Evolutionary conservation across 1,140 invertebrate genomes (phyloP), one percentile per base, ranked within the genome.

Genomic region (Colletes gigas): DNA sequence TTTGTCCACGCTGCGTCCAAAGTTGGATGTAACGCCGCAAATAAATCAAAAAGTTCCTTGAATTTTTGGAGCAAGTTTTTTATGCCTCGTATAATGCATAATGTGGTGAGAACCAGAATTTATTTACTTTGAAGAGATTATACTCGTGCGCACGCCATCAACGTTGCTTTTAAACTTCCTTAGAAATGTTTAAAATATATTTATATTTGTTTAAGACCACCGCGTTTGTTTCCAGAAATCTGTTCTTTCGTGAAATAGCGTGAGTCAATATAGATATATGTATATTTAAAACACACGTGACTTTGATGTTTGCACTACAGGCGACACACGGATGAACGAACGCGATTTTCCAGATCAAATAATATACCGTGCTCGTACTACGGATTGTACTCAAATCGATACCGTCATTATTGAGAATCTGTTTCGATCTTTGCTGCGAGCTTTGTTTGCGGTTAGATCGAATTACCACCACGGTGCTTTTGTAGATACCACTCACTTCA

Each of bases 351-450:
- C 14, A 30, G 17, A 67, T 59, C 3, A 30, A 76, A 67, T 59
- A 1, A 67, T 67, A 19, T n/a, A n/a, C 77, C 73, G 69, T 17
- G 62, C 67, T 69, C 44, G 57, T 39, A 60, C 21, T 57, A 70
- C 83, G 70, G 76, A 85, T 83, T 68, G 52, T 59, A 57, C 55
- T 80, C 47, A 69, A 83, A 88, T 88, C 83, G 83, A 87, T 88
- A 83, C 62, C 73, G 60, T 87, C 81, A 85, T 88, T 87, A 88
- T 83, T 60, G 85, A 83, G 73, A 54, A 69, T 75, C 82, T 78
- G 71, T 85, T 77, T 47, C 44, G 44, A 65, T 17, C 50, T 59
- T 68, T 60, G 63, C 19, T 69, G 72, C 57, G 70, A 30, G 65
- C 68, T 78, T 85, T 87, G 84, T 86, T 85, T 71, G 44, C 65